Conservation (phyloP, 1,140 invertebrate species). For the Aphis craccivora region DNA sequence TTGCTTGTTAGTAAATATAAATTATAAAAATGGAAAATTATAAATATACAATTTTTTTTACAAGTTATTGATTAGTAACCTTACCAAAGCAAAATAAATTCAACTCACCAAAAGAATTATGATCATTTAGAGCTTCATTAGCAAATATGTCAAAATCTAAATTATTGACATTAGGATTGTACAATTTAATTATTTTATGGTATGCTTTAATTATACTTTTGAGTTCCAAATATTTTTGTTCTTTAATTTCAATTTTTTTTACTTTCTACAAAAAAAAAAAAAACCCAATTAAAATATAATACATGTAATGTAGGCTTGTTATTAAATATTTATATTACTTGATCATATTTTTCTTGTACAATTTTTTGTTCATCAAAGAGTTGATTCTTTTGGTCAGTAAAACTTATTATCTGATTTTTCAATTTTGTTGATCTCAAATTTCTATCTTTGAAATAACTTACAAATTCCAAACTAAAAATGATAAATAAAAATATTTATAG, state of each 20-base stretch:
- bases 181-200: conserved; percentile 68
- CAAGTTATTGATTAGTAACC: not conserved
- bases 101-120: conserved; percentile 11
- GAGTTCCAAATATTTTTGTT: conserved; percentile 64
- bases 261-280: conserved; percentile 65
- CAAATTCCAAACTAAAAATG: conserved; percentile 84
- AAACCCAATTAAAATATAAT: not conserved
- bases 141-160: conserved; percentile 10
- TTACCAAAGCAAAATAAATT: not conserved
- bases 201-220: conserved; percentile 68
- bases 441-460: conserved; percentile 91
- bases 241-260: conserved; percentile 68
- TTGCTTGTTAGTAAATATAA: not conserved
- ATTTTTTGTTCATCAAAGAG: conserved; percentile 76
- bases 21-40: not conserved
- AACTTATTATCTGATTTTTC: conserved; percentile 76
- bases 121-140: not conserved
- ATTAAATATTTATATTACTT: conserved; percentile 65
- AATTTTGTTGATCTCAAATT: conserved; percentile 77
- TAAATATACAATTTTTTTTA: not conserved
- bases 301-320: not conserved
- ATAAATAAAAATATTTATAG: not conserved
- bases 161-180: conserved; percentile 68
- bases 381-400: conserved; percentile 77
- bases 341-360: conserved; percentile 79